phyloP scores from a whole-genome alignment of 2,797 vertebrate genomes.

The Chelon labrosus region DNA sequence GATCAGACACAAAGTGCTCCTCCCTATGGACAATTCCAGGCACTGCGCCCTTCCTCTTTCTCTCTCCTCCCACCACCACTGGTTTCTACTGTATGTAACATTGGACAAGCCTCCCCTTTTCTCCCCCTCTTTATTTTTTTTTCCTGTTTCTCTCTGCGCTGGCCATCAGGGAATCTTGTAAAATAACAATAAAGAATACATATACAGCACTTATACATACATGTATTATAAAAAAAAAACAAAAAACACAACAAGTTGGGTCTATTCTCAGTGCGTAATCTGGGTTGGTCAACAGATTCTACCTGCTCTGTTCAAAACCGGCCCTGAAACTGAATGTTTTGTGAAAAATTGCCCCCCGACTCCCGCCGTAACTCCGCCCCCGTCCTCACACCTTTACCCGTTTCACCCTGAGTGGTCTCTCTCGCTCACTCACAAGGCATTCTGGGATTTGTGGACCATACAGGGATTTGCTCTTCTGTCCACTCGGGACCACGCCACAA shows the following conservation, averaged over 20 bases:
- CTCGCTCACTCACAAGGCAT: constrained; percentile 53
- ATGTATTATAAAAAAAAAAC: constrained; percentile 64
- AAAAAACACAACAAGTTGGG: constrained; percentile 1
- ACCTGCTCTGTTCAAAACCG: constrained; percentile 39
- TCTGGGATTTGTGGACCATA: constrained; percentile 62
- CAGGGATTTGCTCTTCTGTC: constrained; percentile 51
- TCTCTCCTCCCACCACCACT: constrained; percentile 43
- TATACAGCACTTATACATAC: constrained; percentile 74
- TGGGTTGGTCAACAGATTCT: constrained; percentile 27
- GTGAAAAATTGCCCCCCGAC: constrained; percentile 12
- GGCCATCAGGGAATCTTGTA: constrained; percentile 88
- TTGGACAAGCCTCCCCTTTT: constrained; percentile 49
- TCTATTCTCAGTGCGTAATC: constrained; percentile 47
- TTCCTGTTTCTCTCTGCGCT: constrained; percentile 87
- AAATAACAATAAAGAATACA: constrained; percentile 80
- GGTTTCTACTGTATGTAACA: constrained; percentile 72
- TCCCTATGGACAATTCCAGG: constrained; percentile 81
- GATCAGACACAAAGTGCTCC: constrained; percentile 87
- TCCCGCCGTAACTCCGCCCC: background rate
- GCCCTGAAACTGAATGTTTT: constrained; percentile 57
- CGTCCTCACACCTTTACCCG: background rate
- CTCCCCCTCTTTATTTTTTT: constrained; percentile 37
- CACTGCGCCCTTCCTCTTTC: constrained; percentile 58
- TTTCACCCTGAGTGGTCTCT: constrained; percentile 8
- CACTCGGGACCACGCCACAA: constrained; percentile 51